Evolutionary conservation across 1,140 invertebrate species (phyloP).

Genomic region (Drosophila paulistorum): DNA sequence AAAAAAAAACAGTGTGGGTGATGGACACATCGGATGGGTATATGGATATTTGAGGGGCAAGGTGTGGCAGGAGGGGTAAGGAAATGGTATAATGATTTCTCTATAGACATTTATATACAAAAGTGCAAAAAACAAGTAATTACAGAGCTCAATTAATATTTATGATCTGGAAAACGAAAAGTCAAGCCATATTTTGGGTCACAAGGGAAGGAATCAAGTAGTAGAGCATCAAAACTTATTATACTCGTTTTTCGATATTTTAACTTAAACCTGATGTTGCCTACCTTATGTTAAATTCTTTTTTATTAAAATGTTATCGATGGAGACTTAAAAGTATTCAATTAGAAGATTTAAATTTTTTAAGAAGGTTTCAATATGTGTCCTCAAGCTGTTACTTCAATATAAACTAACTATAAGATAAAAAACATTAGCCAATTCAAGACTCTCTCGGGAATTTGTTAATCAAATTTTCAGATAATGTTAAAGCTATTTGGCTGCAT

Average conservation of each 20-base stretch:
- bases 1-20: neutral
- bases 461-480: neutral
- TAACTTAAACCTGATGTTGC: no score
- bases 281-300: no score
- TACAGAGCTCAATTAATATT: constrained; percentile 5
- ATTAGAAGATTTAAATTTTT: no score
- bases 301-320: no score
- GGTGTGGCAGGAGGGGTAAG: neutral
- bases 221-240: no score
- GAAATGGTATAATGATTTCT: neutral
- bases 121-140: constrained; percentile 10
- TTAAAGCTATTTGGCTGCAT: neutral
- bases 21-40: neutral
- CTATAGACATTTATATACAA: neutral
- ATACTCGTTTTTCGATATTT: no score
- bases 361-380: no score
- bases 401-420: neutral
- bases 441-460: no score
- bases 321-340: no score
- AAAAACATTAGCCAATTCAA: neutral
- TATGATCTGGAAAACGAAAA: neutral
- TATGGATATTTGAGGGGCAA: neutral
- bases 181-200: no score
- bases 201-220: no score
- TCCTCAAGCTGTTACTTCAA: no score